Conservation (phyloP, 2,113 vertebrate species). For the Tetrax tetrax region DNA sequence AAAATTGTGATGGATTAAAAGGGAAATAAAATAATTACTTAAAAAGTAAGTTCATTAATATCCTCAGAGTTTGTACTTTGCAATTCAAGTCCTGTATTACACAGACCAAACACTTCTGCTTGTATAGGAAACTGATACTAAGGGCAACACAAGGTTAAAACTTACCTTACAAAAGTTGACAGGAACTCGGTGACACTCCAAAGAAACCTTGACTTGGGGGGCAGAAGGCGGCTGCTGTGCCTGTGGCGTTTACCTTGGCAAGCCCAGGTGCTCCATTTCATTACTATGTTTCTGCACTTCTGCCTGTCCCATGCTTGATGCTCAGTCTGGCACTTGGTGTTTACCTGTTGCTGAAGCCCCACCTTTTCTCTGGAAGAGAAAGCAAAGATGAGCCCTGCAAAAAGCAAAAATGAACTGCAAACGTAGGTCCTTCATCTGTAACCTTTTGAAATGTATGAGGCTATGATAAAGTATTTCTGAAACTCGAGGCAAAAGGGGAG, state of each 20-base stretch:
- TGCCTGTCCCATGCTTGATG: accelerated
- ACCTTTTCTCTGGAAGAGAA: neutral
- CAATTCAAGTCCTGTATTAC: neutral
- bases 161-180: neutral
- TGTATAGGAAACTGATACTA: accelerated
- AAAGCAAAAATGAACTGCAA: accelerated
- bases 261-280: neutral
- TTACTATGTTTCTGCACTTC: neutral
- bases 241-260: accelerated
- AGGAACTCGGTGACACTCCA: neutral
- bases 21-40: neutral
- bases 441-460: accelerated
- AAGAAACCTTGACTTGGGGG: too few relatives aligned
- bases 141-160: neutral
- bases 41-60: neutral
- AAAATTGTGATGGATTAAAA: neutral
- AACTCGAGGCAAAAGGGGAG: neutral
- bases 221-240: too few relatives aligned
- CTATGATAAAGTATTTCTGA: neutral
- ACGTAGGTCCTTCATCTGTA: accelerated
- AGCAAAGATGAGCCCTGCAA: neutral
- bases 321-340: neutral
- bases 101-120: neutral
- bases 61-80: neutral
- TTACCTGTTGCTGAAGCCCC: neutral